Evolutionary conservation across 2,797 vertebrate species (phyloP).

Genomic region (Poecilia wingei): DNA sequence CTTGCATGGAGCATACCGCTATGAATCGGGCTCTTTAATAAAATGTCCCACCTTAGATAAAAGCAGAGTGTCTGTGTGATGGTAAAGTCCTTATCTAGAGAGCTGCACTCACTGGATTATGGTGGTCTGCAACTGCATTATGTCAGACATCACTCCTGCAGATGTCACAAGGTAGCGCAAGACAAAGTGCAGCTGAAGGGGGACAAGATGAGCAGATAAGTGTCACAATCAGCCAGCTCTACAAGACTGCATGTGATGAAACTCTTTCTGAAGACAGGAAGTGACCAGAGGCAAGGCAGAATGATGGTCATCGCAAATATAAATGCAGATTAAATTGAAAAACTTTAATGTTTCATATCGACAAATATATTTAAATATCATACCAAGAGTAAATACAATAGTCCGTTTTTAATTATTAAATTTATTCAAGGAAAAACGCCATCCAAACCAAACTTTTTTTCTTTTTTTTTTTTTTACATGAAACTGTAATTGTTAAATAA

Average conservation of each 20-base stretch:
- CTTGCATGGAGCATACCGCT: not conserved
- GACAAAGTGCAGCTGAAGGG: conserved; percentile 10
- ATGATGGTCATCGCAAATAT: not conserved
- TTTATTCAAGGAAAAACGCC: not conserved
- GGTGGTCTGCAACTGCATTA: conserved; percentile 19
- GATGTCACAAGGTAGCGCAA: not conserved
- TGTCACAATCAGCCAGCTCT: not conserved
- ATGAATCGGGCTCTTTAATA: not conserved
- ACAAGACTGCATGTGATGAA: not conserved
- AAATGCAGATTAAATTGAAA: not conserved
- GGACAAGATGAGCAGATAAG: conserved; percentile 2
- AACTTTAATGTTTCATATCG: not conserved
- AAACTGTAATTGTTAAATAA: not conserved
- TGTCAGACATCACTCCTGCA: conserved; percentile 21
- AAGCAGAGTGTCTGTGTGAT: conserved; percentile 7
- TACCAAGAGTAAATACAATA: not conserved
- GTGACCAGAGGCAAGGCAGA: not conserved
- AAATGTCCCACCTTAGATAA: conserved; percentile 23
- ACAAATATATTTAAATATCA: not conserved
- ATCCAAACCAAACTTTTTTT: not conserved
- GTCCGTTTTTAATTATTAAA: not conserved
- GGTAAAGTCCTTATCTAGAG: conserved; percentile 24
- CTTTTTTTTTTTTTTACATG: not conserved
- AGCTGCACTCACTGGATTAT: conserved; percentile 21
- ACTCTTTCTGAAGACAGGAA: not conserved